Base-by-base conservation (phyloP, 2,113 vertebrate genomes). In the Mobula birostris region DNA sequence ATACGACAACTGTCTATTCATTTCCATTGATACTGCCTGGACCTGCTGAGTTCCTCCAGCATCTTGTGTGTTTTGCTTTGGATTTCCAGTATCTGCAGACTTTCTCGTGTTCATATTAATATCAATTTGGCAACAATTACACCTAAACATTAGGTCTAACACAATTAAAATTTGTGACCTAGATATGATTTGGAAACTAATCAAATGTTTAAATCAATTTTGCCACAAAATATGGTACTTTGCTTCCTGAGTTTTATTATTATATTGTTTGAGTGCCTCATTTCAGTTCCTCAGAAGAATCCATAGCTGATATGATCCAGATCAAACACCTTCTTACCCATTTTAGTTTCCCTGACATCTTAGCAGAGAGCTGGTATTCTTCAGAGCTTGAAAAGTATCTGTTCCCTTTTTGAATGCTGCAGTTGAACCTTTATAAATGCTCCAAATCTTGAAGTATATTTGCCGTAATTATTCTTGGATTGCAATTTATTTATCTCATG, bases 401-500 rank as follows among this genome's bases (percentile, higher is more conserved):
- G 4, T 80, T 80, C 78, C 14, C 32, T 15, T 36, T 32, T 36
- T 40, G 78, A 80, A 80, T 80, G 77, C 77, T 79, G 32, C 5
- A 79, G 77, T 4, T 36, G 77, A 79, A 27, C 32, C 32, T 40
- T 14, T 5, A 29, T 80, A 36, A 12, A 36, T 80, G 78, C 78
- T 80, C 78, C 78, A 36, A 17, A 80, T 36, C 32, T 80, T 80
- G 36, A 80, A 80, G 32, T 80, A 80, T 80, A 80, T n/a, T 36
- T 80, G 78, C 78, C 17, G n/a, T 32, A 80, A 80, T 80, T 80
- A 40, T 32, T 36, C 36, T 80, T 80, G 1, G 32, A n/a, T 80
- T 80, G 78, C 77, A 79, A 32, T 79, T 79, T 79, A 79, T 79
- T 79, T 80, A 80, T n/a, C n/a, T 80, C 36, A 80, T 80, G 36